Evolutionary conservation across 2,888 invertebrate genomes (phyloP), one percentile per base, ranked within the genome.

Genomic region (Synanthedon andrenaeformis): DNA sequence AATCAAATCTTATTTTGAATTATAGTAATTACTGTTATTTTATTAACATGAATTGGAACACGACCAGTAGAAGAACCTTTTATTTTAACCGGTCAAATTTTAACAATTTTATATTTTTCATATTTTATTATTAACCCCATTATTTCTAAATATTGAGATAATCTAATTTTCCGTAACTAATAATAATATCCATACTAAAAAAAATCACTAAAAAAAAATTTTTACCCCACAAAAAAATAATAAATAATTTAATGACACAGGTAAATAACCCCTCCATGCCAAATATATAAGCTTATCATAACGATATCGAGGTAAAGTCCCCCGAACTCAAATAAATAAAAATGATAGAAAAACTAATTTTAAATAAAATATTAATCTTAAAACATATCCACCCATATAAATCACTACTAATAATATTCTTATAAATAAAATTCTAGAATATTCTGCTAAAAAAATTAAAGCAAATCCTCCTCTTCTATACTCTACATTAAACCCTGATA

Each of bases 401-500:
- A 92, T 62, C 66, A 91, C 68, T 61, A 73, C 64, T 89, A 89
- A 89, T 66, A 91, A 71, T 71, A 90, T 81, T 51, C 91, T 90
- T 71, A 91, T 91, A 89, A 91, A 91, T 83, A 91, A 88, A 90
- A 92, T 92, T 76, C 88, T 91, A 0, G 89, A 81, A 89, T 92
- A 92, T 63, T 92, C 92, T 41, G 91, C 89, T 72, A 92, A 88
- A 91, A 92, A 92, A 90, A 92, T 91, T 79, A 92, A 89, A 54
- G 91, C 90, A 91, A 93, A 92, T 10, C 90, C 89, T 0, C 91
- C 90, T 66, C 91, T 90, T 85, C 91, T 90, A 89, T 92, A 93
- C 59, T 94, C 93, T 61, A 92, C 82, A 90, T 94, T 94, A 92
- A 93, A 94, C 0, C 93, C 93, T 2, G 92, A 93, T 62, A 94